Evolutionary conservation across 2,888 invertebrate species (phyloP), one percentile per base, ranked within the genome.

Genomic region (Bruchidius siliquastri): DNA sequence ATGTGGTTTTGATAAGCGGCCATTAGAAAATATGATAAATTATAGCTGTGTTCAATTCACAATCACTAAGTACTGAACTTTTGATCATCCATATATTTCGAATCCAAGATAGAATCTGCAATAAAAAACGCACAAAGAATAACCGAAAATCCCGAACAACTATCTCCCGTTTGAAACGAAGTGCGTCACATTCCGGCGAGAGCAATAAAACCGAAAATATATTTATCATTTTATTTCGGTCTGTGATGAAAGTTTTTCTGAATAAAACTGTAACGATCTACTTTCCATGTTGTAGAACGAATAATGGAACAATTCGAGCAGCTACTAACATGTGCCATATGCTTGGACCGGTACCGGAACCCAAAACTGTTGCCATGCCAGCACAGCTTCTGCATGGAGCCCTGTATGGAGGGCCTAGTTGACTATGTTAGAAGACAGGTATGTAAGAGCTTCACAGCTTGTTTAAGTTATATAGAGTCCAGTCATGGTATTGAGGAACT

Each of bases 321-420:
- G 88, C 91, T 99, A 86, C 90, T 99, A 85, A 98, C 97, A 81
- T 99, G 99, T 89, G 96, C 98, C 87, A 97, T 99, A 85, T 99
- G 99, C 87, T 89, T 99, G 87, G 99, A 99, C 89, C 92, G 99
- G 84, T 99, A 95, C 88, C 91, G 96, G 83, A 96, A 96, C 86
- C 99, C 99, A n/a, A 99, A 98, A 89, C 90, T 99, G 85, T 88
- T 99, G 85, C 98, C 98, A 92, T 98, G 98, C 87, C 99, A 99
- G 90, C 99, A 99, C 91, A 98, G 98, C 83, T 99, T 97, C 88
- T 99, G 99, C 86, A 96, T 97, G 94, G 96, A 97, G 85, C 98
- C 99, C 73, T 99, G 99, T 87, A 94, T 99, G 92, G 98, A 98
- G 88, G 96, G 98, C 79, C 90, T 98, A 72, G 96, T 97, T 84